Evolutionary conservation across 2,888 invertebrate species (phyloP).

Genomic region (Heliconius cydno): DNA sequence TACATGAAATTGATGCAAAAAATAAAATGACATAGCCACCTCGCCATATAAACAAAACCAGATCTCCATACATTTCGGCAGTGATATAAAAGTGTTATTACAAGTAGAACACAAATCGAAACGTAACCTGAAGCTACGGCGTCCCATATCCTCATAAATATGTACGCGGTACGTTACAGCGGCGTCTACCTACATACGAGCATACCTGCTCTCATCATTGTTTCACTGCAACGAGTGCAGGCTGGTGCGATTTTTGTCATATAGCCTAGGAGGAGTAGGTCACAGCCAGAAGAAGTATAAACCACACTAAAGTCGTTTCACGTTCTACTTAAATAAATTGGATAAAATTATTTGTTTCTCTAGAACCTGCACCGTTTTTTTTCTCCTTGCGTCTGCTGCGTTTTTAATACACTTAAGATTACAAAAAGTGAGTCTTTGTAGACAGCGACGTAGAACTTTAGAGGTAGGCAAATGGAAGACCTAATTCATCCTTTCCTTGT

Average conservation of each 20-base stretch:
- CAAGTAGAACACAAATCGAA: slow-evolving; percentile 15
- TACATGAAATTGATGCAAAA: background rate
- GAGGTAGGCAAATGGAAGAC: no score
- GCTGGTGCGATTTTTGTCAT: slow-evolving; percentile 27
- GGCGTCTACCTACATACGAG: slow-evolving; percentile 8
- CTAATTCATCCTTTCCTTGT: no score
- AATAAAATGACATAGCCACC: background rate
- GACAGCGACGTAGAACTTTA: no score
- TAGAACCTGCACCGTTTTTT: background rate
- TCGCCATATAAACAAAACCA: slow-evolving; percentile 4
- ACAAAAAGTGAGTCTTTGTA: background rate
- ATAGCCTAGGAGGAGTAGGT: slow-evolving; percentile 28
- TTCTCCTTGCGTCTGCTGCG: background rate
- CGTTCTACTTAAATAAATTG: slow-evolving; percentile 8
- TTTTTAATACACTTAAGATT: background rate
- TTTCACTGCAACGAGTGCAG: slow-evolving; percentile 25
- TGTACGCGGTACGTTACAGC: background rate
- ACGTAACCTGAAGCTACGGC: slow-evolving; percentile 10
- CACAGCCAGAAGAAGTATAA: slow-evolving; percentile 11
- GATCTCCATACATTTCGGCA: background rate
- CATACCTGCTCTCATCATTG: slow-evolving; percentile 26
- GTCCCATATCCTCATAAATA: slow-evolving; percentile 22
- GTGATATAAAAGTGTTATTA: slow-evolving; percentile 10
- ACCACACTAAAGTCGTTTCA: background rate
- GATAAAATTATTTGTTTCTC: background rate